phyloP scores from a whole-genome alignment of 2,113 vertebrate species.

The Chionomys nivalis region DNA sequence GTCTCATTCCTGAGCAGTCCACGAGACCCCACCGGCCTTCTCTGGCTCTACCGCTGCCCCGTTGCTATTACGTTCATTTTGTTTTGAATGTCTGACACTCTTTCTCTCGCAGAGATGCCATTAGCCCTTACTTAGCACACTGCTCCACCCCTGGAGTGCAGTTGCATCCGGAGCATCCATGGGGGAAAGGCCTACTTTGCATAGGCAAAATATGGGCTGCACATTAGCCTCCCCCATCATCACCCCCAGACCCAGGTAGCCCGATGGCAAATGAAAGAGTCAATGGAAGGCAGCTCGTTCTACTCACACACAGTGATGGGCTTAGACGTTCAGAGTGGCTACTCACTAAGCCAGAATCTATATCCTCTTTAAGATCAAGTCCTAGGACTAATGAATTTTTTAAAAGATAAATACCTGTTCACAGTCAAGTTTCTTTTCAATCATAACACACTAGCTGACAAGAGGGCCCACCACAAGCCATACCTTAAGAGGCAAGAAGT shows the following conservation, averaged over 20 bases:
- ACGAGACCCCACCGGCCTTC: background rate
- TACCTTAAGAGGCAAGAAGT: background rate
- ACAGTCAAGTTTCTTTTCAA: background rate
- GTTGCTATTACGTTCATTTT: background rate
- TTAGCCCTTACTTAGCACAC: background rate
- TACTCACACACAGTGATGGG: background rate
- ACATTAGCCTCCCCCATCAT: background rate
- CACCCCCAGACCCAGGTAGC: background rate
- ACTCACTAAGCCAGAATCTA: background rate
- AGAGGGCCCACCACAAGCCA: background rate
- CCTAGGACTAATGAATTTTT: background rate
- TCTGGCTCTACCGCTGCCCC: background rate
- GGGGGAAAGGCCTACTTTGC: too few species aligned
- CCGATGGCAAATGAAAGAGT: background rate
- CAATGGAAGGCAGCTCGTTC: background rate
- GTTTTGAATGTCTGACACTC: background rate
- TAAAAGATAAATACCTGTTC: conserved; percentile 6
- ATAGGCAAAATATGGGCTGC: accelerated
- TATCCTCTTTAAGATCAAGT: background rate
- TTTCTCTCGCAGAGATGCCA: background rate
- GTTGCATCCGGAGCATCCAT: background rate
- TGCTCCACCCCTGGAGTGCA: background rate
- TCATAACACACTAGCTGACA: background rate
- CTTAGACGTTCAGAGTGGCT: background rate
- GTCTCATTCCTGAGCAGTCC: background rate